Conservation (phyloP, 92 coral and sea anemone genomes). For the Phymanthus crucifer region DNA sequence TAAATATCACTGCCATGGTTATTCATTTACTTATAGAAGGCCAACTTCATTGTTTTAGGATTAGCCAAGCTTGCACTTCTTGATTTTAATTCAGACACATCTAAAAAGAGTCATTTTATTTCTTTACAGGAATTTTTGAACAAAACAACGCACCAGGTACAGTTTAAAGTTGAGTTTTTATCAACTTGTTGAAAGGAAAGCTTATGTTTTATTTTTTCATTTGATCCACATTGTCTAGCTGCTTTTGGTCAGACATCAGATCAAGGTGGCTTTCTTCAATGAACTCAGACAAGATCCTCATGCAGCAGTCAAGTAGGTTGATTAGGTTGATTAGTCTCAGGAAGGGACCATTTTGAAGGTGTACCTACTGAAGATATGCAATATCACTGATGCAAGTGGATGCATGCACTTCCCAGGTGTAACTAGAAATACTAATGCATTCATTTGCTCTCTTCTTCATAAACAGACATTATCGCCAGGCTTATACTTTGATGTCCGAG, state of each 20-base stretch:
- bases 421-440: not conserved
- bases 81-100: too few species aligned
- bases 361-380: too few species aligned
- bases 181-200: too few species aligned
- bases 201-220: not conserved
- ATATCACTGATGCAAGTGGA: too few species aligned
- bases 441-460: not conserved
- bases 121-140: conserved; percentile 81
- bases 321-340: not conserved
- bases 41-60: too few species aligned
- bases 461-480: conserved; percentile 90
- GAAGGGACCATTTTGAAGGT: too few species aligned
- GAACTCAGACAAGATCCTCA: conserved; percentile 98
- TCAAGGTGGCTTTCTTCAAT: conserved; percentile 94
- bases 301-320: conserved; percentile 90
- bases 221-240: conserved; percentile 42
- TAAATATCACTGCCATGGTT: not conserved
- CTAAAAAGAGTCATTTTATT: not conserved
- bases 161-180: too few species aligned
- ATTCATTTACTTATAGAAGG: too few species aligned
- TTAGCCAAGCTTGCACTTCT: too few species aligned
- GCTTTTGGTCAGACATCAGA: conserved; percentile 90
- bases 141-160: conserved; percentile 84
- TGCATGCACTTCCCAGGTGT: too few species aligned
- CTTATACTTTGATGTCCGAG: conserved; percentile 86